Conservation (phyloP, 2,113 vertebrate species). For the Monopterus albus region DNA sequence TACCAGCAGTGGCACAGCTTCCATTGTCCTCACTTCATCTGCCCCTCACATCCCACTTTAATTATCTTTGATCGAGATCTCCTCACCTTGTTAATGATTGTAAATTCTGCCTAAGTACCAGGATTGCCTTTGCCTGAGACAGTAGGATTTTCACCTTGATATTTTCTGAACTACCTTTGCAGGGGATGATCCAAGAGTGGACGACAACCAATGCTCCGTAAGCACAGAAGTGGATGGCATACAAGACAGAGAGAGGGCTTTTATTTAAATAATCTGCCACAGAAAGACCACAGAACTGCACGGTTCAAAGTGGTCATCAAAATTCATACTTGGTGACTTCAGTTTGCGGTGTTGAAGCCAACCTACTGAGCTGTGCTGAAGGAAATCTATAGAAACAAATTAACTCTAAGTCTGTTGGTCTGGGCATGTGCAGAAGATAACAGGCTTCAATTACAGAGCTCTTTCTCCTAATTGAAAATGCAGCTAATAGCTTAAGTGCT, state of each 20-base stretch:
- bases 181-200: constrained; percentile 60
- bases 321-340: constrained; percentile 53
- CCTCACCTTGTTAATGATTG: constrained; percentile 60
- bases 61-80: constrained; percentile 57
- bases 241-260: constrained; percentile 5
- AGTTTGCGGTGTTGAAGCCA: constrained; percentile 22
- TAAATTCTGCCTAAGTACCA: constrained; percentile 49
- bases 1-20: constrained; percentile 8
- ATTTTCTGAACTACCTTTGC: constrained; percentile 55
- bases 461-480: constrained; percentile 73
- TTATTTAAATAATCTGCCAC: constrained; percentile 40
- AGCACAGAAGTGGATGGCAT: constrained; percentile 43
- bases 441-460: constrained; percentile 68
- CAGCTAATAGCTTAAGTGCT: constrained; percentile 74
- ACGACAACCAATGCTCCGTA: constrained; percentile 41
- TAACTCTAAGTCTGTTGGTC: constrained; percentile 59
- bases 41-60: constrained; percentile 45
- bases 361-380: constrained; percentile 65
- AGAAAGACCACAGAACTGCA: constrained; percentile 40
- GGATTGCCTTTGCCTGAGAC: constrained; percentile 50
- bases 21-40: constrained; percentile 31
- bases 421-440: constrained; percentile 69
- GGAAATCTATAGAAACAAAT: constrained; percentile 74
- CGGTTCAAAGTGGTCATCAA: constrained; percentile 64
- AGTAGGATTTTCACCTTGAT: constrained; percentile 53